These are phyloP conservation scores for Ceyx margarethae DNA, from an alignment of 2,113 vertebrate genomes.

Conservation along the genomic window DNA sequence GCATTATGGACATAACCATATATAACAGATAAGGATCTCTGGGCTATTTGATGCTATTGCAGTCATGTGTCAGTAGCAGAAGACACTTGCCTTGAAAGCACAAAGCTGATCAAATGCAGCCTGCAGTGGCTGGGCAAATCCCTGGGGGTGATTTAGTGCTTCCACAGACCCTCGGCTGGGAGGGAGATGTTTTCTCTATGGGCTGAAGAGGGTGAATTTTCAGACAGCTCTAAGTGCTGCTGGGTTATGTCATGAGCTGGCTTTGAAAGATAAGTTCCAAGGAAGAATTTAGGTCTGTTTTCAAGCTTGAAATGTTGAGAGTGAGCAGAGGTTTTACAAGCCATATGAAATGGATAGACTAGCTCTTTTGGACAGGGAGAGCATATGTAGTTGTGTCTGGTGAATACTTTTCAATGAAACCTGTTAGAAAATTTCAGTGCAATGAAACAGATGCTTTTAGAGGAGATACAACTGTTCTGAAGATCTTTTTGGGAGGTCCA, in stretches of 20 bases:
- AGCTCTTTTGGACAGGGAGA: background rate
- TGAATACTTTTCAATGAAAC: background rate
- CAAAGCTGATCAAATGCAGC: background rate
- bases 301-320: background rate
- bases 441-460: background rate
- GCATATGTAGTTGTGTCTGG: background rate
- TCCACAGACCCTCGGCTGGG: background rate
- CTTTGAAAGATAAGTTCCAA: background rate
- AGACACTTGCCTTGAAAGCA: background rate
- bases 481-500: background rate
- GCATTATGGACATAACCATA: background rate
- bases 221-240: background rate
- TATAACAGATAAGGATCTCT: background rate
- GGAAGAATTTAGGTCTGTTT: background rate
- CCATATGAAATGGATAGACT: background rate
- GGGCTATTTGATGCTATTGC: background rate
- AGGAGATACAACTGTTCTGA: background rate
- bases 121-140: background rate
- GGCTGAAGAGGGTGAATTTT: background rate
- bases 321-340: background rate
- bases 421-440: background rate
- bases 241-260: background rate
- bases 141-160: background rate
- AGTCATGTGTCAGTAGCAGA: background rate
- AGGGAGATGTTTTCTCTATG: background rate